Conservation (phyloP, 2,113 vertebrate genomes). For the Tachysurus fulvidraco region DNA sequence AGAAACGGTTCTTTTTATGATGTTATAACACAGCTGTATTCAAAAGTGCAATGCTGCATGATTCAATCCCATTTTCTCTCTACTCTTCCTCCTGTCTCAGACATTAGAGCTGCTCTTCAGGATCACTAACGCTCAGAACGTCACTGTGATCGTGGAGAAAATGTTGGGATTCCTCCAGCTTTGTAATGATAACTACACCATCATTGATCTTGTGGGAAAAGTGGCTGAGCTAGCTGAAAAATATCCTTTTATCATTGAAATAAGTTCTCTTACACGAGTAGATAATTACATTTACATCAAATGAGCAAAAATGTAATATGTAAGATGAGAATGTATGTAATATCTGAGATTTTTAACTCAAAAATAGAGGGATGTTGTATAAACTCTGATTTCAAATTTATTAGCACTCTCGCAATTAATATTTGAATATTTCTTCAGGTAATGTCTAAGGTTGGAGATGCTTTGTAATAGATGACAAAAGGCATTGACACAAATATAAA, state of each 20-base stretch:
- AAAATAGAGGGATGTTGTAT: not conserved
- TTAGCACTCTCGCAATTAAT: not conserved
- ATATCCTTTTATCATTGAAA: slow-evolving; percentile 84
- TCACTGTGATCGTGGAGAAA: slow-evolving; percentile 91
- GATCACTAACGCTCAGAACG: slow-evolving; percentile 94
- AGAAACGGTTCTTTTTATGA: not conserved
- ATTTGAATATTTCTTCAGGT: not conserved
- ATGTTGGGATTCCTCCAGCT: slow-evolving; percentile 89
- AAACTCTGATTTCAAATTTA: not conserved
- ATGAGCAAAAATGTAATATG: not conserved
- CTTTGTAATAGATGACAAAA: not conserved
- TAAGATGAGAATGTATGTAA: not conserved
- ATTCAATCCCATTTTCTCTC: not conserved
- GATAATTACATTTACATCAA: too few relatives aligned
- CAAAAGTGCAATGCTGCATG: not conserved
- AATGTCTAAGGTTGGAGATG: not conserved
- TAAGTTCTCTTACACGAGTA: not conserved
- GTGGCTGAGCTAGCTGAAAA: slow-evolving; percentile 94
- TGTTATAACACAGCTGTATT: not conserved
- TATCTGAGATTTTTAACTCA: not conserved
- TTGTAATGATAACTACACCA: slow-evolving; percentile 86
- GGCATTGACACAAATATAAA: not conserved
- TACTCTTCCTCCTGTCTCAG: slow-evolving; percentile 64
- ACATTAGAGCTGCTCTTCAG: slow-evolving; percentile 93
- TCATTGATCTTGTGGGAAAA: slow-evolving; percentile 86